Evolutionary conservation across 1,140 invertebrate species (phyloP), one percentile per base, ranked within the genome.

Genomic region (Pygmarrhopalites habei): DNA sequence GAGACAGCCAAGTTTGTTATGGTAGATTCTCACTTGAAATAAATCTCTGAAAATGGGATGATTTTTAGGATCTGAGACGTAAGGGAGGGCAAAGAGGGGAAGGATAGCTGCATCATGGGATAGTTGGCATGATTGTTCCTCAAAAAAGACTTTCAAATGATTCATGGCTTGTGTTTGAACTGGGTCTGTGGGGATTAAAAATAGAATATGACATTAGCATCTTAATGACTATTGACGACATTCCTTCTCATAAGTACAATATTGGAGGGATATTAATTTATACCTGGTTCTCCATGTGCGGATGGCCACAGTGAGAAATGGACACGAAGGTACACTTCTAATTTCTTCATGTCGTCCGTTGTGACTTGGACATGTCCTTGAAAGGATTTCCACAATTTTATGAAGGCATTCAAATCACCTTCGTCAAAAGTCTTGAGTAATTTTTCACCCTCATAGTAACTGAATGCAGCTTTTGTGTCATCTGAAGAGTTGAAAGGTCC

Each of bases 271-370:
- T n/a, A n/a, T n/a, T n/a, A n/a, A n/a, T n/a, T n/a, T n/a, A n/a
- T n/a, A n/a, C n/a, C n/a, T 15, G 62, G 46, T 15, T 57, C 49
- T 21, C 44, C 43, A 29, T 67, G 57, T 21, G 61, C 44, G 15
- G 51, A 59, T 21, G 65, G 65, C 58, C 61, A 71, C 26, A 71
- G 21, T 2, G 65, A 65, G 60, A 71, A 71, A 39, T 71, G 64
- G 12, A 71, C 69, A 2, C 64, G 66, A 4, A 71, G 30, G 35
- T 71, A 71, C 17, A 71, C 69, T 39, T 71, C 69, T 41, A 71
- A 30, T 29, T 68, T 71, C 23, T 65, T 60, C 69, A 71, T 67
- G 43, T 71, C 69, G 25, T 65, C 64, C 43, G 39, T 59, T 23
- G 65, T 62, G 10, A 62, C 60, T 52, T 66, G 63, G 30, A 71